Evolutionary conservation across 2,113 vertebrate species (phyloP).

Genomic region (Ceyx margarethae): DNA sequence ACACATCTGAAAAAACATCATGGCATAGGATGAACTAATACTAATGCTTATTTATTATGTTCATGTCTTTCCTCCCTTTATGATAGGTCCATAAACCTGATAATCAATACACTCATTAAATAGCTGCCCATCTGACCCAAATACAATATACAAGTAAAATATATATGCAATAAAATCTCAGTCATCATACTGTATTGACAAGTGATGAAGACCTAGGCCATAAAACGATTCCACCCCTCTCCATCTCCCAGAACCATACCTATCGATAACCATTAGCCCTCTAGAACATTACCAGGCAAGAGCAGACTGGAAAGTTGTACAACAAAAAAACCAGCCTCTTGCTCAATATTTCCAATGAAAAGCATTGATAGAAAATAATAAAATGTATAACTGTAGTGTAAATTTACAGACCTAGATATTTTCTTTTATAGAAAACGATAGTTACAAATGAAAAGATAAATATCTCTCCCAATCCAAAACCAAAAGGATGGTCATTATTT

Average conservation of each 20-base stretch:
- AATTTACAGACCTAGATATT: conserved; percentile 21
- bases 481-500: conserved; percentile 58
- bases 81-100: neutral
- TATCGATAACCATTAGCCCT: neutral
- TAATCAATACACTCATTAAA: neutral
- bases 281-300: neutral
- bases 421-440: conserved; percentile 42
- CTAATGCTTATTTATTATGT: neutral
- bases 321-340: neutral
- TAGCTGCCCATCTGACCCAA: neutral
- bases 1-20: neutral
- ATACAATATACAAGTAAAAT: neutral
- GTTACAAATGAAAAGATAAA: conserved; percentile 54
- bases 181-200: neutral
- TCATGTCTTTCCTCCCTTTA: neutral
- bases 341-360: conserved; percentile 21
- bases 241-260: neutral
- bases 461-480: conserved; percentile 19
- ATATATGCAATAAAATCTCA: neutral
- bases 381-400: neutral
- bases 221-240: neutral
- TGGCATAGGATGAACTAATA: neutral
- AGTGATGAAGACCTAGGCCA: neutral
- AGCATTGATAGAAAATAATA: neutral
- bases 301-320: neutral